These are phyloP conservation scores for Tetramorium bicarinatum DNA, from an alignment of 2,888 invertebrate species.

Conservation along the genomic window DNA sequence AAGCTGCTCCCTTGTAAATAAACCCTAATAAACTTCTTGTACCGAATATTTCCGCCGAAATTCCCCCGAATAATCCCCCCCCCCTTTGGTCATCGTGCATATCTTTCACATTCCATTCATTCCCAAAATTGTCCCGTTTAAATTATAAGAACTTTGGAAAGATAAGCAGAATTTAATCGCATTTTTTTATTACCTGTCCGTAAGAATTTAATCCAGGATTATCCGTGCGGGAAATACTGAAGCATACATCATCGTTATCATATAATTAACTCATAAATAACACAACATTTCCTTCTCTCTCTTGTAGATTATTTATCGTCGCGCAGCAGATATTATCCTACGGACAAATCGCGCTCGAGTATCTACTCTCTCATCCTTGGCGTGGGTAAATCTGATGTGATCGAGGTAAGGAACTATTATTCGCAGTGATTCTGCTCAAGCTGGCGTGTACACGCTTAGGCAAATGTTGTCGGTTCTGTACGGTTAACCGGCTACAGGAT, in stretches of 20 bases:
- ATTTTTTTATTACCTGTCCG: not conserved
- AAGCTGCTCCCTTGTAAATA: conserved; percentile 84
- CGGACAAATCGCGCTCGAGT: conserved; percentile 16
- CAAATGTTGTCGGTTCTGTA: conserved; percentile 81
- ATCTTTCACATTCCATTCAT: not conserved
- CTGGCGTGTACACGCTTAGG: conserved; percentile 67
- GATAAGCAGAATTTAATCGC: not conserved
- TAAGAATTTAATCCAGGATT: conserved; percentile 1
- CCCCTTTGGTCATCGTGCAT: conserved; percentile 32
- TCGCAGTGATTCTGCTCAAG: conserved; percentile 36
- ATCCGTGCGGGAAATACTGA: not conserved
- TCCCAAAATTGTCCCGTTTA: not conserved
- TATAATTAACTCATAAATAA: conserved; percentile 32
- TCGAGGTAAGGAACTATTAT: conserved; percentile 45
- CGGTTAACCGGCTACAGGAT: conserved; percentile 78
- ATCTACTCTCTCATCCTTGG: conserved; percentile 37
- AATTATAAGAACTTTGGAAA: not conserved
- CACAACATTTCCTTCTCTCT: conserved; percentile 9
- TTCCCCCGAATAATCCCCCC: not conserved
- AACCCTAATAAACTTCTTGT: conserved; percentile 82
- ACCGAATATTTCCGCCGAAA: conserved; percentile 72
- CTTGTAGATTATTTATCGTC: conserved; percentile 32
- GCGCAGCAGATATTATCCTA: conserved; percentile 8
- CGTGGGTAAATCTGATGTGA: conserved; percentile 29
- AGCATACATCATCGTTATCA: not conserved